Evolutionary conservation across 2,113 vertebrate genomes (phyloP).

Genomic region (Connochaetes taurinus): DNA sequence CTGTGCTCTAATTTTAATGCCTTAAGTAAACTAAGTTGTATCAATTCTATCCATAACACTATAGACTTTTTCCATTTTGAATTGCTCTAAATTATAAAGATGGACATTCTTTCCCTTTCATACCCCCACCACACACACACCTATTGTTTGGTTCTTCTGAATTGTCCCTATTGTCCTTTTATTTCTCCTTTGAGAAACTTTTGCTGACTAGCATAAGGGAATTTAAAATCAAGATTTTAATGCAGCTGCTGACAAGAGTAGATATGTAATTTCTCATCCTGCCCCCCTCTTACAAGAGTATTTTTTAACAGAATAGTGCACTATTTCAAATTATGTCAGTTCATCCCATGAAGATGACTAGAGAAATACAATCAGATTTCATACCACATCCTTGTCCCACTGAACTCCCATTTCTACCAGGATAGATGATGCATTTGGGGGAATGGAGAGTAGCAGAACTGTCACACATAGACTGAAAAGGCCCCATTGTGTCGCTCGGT

Average conservation of each 20-base stretch:
- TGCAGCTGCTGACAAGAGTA: constrained; percentile 27
- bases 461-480: constrained; percentile 18
- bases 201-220: constrained; percentile 33
- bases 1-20: constrained; percentile 11
- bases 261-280: background rate
- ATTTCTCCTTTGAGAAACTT: constrained; percentile 35
- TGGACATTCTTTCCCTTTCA: background rate
- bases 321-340: constrained; percentile 30
- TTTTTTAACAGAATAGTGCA: constrained; percentile 15
- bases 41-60: constrained; percentile 12
- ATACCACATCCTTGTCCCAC: constrained; percentile 16
- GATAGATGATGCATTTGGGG: constrained; percentile 3
- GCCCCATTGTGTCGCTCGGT: background rate
- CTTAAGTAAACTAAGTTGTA: constrained; percentile 2
- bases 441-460: constrained; percentile 4
- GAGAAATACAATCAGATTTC: constrained; percentile 30
- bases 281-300: background rate
- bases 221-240: constrained; percentile 31
- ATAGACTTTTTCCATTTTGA: background rate
- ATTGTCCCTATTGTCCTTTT: constrained; percentile 41
- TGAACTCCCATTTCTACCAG: constrained; percentile 34
- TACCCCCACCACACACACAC: too few species aligned
- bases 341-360: constrained; percentile 34
- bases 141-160: constrained; percentile 28
- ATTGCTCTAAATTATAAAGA: constrained; percentile 4